These are phyloP conservation scores for Porites australiensis DNA, from an alignment of 64 coral and sea anemone genomes.

Conservation along the genomic window DNA sequence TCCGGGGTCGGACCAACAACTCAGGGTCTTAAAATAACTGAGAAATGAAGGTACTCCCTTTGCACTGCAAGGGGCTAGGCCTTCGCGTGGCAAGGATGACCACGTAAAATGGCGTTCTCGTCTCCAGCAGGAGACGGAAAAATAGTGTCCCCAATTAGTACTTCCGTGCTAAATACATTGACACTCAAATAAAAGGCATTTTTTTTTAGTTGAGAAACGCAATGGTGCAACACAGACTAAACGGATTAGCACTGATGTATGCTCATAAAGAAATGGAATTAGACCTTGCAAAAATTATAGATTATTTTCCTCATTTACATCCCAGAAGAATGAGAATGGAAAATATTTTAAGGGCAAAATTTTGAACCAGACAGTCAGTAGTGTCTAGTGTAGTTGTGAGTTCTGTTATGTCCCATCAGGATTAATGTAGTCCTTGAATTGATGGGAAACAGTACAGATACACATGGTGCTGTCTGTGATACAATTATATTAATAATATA, in stretches of 20 bases:
- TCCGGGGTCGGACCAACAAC: no score
- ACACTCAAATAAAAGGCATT: no score
- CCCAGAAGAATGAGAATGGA: slow-evolving; percentile 54
- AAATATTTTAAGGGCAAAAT: slow-evolving; percentile 54
- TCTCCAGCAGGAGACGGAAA: no score
- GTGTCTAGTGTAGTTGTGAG: slow-evolving; percentile 67
- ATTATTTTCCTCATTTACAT: slow-evolving; percentile 73
- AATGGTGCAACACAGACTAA: slow-evolving; percentile 70
- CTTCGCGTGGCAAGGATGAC: no score
- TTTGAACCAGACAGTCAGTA: slow-evolving; percentile 14
- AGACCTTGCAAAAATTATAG: slow-evolving; percentile 34
- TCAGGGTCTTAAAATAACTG: no score
- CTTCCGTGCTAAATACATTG: no score
- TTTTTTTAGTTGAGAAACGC: slow-evolving; percentile 52
- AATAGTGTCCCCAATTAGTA: no score
- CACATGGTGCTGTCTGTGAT: slow-evolving; percentile 33
- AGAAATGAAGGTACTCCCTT: no score
- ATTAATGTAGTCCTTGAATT: slow-evolving; percentile 51
- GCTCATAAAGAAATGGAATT: slow-evolving; percentile 69
- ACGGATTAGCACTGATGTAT: slow-evolving; percentile 82
- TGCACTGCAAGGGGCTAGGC: no score
- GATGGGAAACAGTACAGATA: slow-evolving; percentile 60
- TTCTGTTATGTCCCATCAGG: slow-evolving; percentile 51
- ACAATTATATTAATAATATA: slow-evolving; percentile 27
- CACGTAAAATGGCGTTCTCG: no score